Evolutionary conservation across 2,888 invertebrate species (phyloP).

Genomic region (Andricus quercusramuli): DNA sequence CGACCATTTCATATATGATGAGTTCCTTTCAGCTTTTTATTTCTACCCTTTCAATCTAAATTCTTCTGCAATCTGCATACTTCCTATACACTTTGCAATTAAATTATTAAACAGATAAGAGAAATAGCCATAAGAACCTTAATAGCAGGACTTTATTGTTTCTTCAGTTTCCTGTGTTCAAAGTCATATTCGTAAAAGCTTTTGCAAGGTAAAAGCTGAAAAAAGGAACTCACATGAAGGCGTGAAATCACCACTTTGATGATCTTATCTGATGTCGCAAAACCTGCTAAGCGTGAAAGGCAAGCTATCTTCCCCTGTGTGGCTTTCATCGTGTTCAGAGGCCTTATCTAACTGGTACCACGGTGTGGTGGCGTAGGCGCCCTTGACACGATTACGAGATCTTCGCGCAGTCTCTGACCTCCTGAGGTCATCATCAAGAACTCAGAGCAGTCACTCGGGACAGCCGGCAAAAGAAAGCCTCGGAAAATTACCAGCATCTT

Average conservation of each 20-base stretch:
- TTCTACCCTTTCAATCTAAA: too few species aligned
- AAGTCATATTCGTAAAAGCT: background rate
- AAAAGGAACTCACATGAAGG: background rate
- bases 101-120: background rate
- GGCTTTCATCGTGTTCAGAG: slow-evolving; percentile 15
- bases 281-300: slow-evolving; percentile 12
- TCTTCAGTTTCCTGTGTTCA: background rate
- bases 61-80: background rate
- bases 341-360: slow-evolving; percentile 38
- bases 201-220: background rate
- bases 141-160: background rate
- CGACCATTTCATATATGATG: too few species aligned
- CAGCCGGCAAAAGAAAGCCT: slow-evolving; percentile 20
- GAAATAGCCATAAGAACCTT: background rate
- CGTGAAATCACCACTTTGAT: slow-evolving; percentile 9
- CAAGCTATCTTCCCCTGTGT: background rate
- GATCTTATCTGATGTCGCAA: slow-evolving; percentile 30
- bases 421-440: slow-evolving; percentile 47
- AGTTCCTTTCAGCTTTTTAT: too few species aligned
- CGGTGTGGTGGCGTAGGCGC: slow-evolving; percentile 48
- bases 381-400: slow-evolving; percentile 60
- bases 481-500: slow-evolving; percentile 8
- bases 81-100: background rate
- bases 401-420: slow-evolving; percentile 50
- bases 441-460: slow-evolving; percentile 35